A percentile compares a stretch with the other conserved stretches of the same genome.
Conservation (phyloP, 2,113 vertebrate genomes). For the Clinocottus analis region DNA sequence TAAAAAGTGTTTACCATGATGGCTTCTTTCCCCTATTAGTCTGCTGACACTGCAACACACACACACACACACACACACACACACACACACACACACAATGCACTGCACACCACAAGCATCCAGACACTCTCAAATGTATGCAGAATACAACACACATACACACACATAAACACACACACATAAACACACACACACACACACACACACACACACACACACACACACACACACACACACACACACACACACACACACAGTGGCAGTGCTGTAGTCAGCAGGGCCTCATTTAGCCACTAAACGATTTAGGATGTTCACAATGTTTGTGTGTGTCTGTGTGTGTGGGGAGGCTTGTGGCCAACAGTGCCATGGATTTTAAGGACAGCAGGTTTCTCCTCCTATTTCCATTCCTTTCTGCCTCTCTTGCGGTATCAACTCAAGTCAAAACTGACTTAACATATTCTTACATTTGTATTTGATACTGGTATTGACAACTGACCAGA, state of each 20-base stretch:
- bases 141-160: slow-evolving; percentile 15
- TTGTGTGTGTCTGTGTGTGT: slow-evolving; percentile 5
- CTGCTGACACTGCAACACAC: slow-evolving; percentile 61
- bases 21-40: slow-evolving; percentile 43
- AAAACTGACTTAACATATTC: neutral
- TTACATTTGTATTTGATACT: neutral
- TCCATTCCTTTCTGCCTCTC: neutral
- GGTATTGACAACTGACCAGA: neutral
- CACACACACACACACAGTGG: too few species aligned
- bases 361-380: slow-evolving; percentile 44
- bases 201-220: slow-evolving; percentile 13
- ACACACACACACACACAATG: slow-evolving; percentile 21
- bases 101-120: slow-evolving; percentile 2
- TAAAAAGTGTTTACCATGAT: slow-evolving; percentile 63
- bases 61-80: slow-evolving; percentile 13
- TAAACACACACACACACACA: slow-evolving; percentile 5
- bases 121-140: slow-evolving; percentile 16
- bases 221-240: neutral
- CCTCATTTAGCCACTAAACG: slow-evolving; percentile 66
- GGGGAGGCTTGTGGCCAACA: slow-evolving; percentile 13
- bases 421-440: neutral
- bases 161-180: slow-evolving; percentile 18
- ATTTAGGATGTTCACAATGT: slow-evolving; percentile 57
- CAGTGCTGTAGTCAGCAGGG: slow-evolving; percentile 62
- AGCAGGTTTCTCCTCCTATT: slow-evolving; percentile 28